Base-by-base conservation (phyloP, 1,140 invertebrate genomes). In the Dufourea novaeangliae region DNA sequence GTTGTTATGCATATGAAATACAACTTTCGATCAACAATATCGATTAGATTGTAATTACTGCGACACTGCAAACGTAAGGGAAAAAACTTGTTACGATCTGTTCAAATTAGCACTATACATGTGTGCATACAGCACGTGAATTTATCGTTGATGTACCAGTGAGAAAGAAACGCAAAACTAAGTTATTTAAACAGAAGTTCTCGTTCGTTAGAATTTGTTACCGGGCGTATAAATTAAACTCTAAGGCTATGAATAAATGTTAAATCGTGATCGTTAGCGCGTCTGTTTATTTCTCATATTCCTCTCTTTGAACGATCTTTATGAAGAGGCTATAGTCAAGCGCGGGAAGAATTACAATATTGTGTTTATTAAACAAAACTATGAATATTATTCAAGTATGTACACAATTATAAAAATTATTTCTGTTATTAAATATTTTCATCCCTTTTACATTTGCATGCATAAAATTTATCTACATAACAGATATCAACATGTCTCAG, bases 321-420 rank as follows among this genome's bases (percentile, higher is more conserved):
- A 5, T 4, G 34, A 32, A 57, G 6, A n/a, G 20, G 17, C 20
- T 71, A 46, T 29, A n/a, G 32, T 76, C 5, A 56, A 59, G 22
- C 14, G 37, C 29, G 52, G 57, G 20, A 52, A 27, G n/a, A 70
- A 62, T 76, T 11, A 22, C 52, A n/a, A 41, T 71, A 50, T 83
- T 63, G 29, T 2, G 14, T 80, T 82, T 74, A 63, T 52, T 84
- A 78, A 83, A 81, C 50, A 73, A 83, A 79, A 37, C 39, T 86
- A 67, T 77, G 59, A 86, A 86, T 62, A 67, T 79, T 78, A 84
- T 73, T 62, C 37, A 75, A 17, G 74, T 84, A 85, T 86, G 41
- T 82, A 86, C 69, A 86, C n/a, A 75, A 61, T 78, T 86, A 86
- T 72, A 86, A 86, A 86, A 85, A 74, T 83, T 77, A 83, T 56